A percentile compares a stretch with the other conserved stretches of the same genome.
phyloP scores from a whole-genome alignment of 1,140 invertebrate genomes.

The Paraescarpia echinospica region DNA sequence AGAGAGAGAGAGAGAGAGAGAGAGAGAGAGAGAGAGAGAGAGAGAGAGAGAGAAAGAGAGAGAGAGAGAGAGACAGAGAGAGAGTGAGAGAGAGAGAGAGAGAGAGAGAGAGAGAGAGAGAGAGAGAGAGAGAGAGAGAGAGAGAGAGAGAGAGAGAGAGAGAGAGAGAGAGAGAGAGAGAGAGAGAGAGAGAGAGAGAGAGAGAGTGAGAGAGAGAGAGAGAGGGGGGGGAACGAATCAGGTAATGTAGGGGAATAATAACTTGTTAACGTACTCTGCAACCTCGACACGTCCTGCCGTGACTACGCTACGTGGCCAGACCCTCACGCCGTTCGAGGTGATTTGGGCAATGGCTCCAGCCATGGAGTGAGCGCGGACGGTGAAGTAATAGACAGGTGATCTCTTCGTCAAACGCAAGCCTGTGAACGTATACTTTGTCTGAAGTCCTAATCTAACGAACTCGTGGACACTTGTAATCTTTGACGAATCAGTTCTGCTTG shows the following conservation, averaged over 20 bases:
- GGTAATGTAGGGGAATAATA: too few species aligned
- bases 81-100: conserved; percentile 26
- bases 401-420: not conserved
- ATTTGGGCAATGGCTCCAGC: conserved; percentile 35
- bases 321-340: conserved; percentile 33
- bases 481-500: not conserved
- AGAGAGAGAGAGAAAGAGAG: conserved; percentile 21
- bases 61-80: conserved; percentile 20
- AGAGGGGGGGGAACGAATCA: too few species aligned
- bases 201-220: conserved; percentile 18
- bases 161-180: conserved; percentile 21
- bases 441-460: not conserved
- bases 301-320: not conserved
- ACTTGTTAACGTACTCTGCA: not conserved
- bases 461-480: not conserved
- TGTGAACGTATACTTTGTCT: not conserved
- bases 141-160: conserved; percentile 22
- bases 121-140: conserved; percentile 22
- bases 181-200: conserved; percentile 21
- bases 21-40: conserved; percentile 22
- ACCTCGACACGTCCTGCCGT: not conserved
- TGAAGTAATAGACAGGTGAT: conserved; percentile 39
- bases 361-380: conserved; percentile 40
- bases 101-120: conserved; percentile 25
- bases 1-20: conserved; percentile 23